Evolutionary conservation across 2,113 vertebrate genomes (phyloP), one percentile per base, ranked within the genome.

Genomic region (Glaucomys volans): DNA sequence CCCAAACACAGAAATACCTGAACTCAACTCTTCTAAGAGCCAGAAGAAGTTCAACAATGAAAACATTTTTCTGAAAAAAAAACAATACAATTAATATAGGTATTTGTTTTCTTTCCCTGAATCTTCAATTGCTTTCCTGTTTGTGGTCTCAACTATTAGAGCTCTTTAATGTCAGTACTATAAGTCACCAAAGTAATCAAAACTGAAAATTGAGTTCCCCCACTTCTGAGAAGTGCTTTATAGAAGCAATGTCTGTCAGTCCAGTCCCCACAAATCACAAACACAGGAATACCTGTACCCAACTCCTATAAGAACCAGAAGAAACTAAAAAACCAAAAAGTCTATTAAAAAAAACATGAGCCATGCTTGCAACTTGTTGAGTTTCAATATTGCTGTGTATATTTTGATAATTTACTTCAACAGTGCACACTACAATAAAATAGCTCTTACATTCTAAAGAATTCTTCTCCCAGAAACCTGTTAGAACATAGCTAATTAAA

Each of bases 401-500:
- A 67, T 77, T 96, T 92, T 74, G 35, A 52, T 91, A 66, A 88
- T 76, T 30, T 76, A 37, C 3, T 32, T 10, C 86, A 82, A 52
- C 3, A 83, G 37, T 57, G 30, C 76, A 3, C 22, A 67, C 69
- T 77, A 90, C 69, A 75, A 10, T 80, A 37, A 91, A 87, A 91
- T 4, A 62, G 26, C 18, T 62, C 40, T 87, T 4, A 47, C 47
- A 72, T 86, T 92, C 69, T 28, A 94, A 13, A 69, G 0, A 90
- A 77, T 57, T 90, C 59, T 20, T 92, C 13, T 62, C 22, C 71
- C 35, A 90, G 18, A 86, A 77, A 86, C 42, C 62, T 77, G 30
- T 72, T 87, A 87, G 8, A 81, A 92, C 16, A 69, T 77, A 16
- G 47, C 22, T 96, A 90, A 96, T 96, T 98, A 89, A 95, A 97